Evolutionary conservation across 2,113 vertebrate genomes (phyloP).

Genomic region (Zonotrichia leucophrys): DNA sequence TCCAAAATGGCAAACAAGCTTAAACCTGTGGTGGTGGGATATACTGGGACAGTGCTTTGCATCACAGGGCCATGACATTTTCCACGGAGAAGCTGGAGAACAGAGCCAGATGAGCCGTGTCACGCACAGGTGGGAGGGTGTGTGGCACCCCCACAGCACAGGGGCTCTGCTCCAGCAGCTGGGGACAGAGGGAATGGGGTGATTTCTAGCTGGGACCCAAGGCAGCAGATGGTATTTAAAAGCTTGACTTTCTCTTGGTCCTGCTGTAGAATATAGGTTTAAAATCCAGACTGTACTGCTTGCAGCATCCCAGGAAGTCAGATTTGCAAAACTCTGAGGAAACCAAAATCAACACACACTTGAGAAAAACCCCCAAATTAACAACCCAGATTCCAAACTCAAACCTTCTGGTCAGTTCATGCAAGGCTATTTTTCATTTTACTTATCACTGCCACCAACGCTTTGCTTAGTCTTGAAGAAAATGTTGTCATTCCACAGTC

Average conservation of each 20-base stretch:
- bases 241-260: not conserved
- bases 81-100: not conserved
- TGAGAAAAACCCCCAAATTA: accelerated
- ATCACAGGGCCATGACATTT: accelerated
- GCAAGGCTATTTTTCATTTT: slow-evolving; percentile 27
- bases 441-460: slow-evolving; percentile 43
- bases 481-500: slow-evolving; percentile 28
- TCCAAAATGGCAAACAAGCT: not conserved
- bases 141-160: accelerated
- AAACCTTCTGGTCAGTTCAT: not conserved
- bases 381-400: not conserved
- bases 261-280: not conserved
- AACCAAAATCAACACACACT: not conserved
- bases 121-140: accelerated
- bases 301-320: not conserved
- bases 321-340: not conserved
- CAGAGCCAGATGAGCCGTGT: not conserved
- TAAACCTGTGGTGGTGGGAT: not conserved
- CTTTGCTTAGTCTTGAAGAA: slow-evolving; percentile 67
- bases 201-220: not conserved
- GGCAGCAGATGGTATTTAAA: not conserved
- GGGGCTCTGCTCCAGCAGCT: not conserved
- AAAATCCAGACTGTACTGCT: not conserved
- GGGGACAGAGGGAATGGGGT: not conserved
- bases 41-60: not conserved